Evolutionary conservation across 2,113 vertebrate species (phyloP).

Genomic region (Picathartes gymnocephalus): DNA sequence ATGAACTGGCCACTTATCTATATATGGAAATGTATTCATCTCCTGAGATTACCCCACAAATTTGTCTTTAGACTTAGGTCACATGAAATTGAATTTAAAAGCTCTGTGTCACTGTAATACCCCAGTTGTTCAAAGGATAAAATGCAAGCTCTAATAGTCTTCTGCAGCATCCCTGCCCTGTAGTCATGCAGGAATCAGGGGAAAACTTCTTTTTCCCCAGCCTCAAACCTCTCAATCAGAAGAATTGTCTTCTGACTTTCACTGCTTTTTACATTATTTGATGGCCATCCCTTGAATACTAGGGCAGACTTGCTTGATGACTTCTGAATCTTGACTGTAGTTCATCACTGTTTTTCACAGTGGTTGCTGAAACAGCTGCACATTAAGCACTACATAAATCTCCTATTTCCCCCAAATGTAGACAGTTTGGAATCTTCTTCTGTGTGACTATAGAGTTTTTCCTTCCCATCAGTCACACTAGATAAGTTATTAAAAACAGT

Average conservation of each 20-base stretch:
- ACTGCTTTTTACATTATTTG: neutral
- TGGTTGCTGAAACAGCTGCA: conserved; percentile 7
- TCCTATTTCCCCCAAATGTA: neutral
- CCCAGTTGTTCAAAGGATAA: neutral
- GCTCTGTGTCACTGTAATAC: neutral
- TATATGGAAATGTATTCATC: neutral
- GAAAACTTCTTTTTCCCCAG: neutral
- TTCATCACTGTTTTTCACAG: conserved; percentile 16
- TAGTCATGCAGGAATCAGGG: neutral
- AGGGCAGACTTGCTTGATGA: neutral
- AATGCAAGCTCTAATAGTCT: neutral
- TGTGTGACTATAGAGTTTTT: conserved; percentile 23
- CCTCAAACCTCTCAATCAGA: neutral
- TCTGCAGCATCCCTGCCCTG: neutral
- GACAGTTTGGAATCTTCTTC: conserved; percentile 44
- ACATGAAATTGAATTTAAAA: neutral
- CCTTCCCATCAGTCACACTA: conserved; percentile 35
- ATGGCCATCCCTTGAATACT: neutral
- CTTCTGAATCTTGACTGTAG: conserved; percentile 2
- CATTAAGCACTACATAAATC: conserved; percentile 33
- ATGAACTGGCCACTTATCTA: neutral
- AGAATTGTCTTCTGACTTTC: neutral
- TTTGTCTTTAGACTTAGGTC: neutral
- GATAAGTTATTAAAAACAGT: conserved; percentile 40
- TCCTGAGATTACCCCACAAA: neutral